Conservation (phyloP, 23 tunicate genomes). For the Ascidia mentula region DNA sequence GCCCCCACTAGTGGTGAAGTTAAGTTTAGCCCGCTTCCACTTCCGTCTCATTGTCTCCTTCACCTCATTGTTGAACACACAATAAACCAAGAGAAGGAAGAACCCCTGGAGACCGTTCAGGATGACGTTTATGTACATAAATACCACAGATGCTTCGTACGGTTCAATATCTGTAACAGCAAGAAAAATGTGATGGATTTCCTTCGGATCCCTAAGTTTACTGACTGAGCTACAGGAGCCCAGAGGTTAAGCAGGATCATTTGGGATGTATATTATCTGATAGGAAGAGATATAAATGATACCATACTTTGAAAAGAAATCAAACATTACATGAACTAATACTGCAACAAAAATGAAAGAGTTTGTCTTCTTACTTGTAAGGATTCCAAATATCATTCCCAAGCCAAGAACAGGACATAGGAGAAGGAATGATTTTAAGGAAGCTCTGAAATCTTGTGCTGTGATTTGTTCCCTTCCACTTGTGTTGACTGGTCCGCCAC, state of each 20-base stretch:
- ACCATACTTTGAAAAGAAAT: too few species aligned
- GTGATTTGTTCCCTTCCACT: neutral
- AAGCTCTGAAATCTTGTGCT: neutral
- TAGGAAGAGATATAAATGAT: too few species aligned
- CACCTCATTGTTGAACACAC: slow-evolving; percentile 41
- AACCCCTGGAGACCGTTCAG: slow-evolving; percentile 52
- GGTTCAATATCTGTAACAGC: neutral
- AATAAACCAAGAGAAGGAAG: slow-evolving; percentile 30
- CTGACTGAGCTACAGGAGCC: too few species aligned
- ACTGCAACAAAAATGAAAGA: too few species aligned
- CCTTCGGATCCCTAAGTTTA: too few species aligned
- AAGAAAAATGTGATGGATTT: too few species aligned
- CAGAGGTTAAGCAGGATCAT: too few species aligned
- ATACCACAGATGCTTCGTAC: slow-evolving; percentile 36
- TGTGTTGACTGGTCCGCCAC: neutral
- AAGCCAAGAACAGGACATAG: neutral
- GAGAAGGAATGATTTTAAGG: neutral
- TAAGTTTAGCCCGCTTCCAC: too few species aligned
- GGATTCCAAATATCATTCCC: neutral
- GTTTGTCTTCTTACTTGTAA: neutral
- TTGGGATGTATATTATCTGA: too few species aligned
- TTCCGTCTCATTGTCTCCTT: neutral
- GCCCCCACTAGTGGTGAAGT: too few species aligned
- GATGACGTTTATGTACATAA: slow-evolving; percentile 34
- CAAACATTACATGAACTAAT: too few species aligned